Evolutionary conservation across 2,797 vertebrate genomes (phyloP).

Genomic region (Chrysolophus pictus): DNA sequence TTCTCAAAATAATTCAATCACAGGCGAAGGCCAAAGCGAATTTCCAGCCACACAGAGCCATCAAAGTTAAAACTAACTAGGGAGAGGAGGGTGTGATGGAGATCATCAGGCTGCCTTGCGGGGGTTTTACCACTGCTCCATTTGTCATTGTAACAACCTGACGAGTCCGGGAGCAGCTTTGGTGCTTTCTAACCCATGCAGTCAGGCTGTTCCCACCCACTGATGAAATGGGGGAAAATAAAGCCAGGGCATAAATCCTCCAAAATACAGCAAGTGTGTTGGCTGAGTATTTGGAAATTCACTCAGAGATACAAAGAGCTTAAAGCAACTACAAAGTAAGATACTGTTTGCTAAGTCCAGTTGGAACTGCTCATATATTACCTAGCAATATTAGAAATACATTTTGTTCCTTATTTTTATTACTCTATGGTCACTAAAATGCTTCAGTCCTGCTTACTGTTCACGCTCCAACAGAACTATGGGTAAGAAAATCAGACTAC

Average conservation of each 20-base stretch:
- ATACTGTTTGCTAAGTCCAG: slow-evolving; percentile 4
- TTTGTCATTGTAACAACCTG: neutral
- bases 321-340: slow-evolving; percentile 15
- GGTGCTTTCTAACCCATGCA: neutral
- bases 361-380: neutral
- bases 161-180: neutral
- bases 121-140: neutral
- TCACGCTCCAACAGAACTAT: neutral
- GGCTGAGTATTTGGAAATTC: neutral
- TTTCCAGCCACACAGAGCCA: neutral
- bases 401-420: slow-evolving; percentile 37
- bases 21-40: slow-evolving; percentile 24
- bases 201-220: neutral
- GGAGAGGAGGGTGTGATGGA: neutral
- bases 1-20: slow-evolving; percentile 27
- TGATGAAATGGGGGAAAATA: neutral
- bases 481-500: neutral
- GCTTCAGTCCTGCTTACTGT: neutral
- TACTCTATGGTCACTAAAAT: neutral
- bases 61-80: neutral
- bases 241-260: neutral
- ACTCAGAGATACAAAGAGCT: neutral
- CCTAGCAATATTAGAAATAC: neutral
- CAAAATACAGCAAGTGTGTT: neutral
- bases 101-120: neutral